Percentiles rank a stretch among this genome's conserved stretches.
Evolutionary conservation across 2,888 invertebrate species (phyloP).

Genomic region (Tinea semifulvella): DNA sequence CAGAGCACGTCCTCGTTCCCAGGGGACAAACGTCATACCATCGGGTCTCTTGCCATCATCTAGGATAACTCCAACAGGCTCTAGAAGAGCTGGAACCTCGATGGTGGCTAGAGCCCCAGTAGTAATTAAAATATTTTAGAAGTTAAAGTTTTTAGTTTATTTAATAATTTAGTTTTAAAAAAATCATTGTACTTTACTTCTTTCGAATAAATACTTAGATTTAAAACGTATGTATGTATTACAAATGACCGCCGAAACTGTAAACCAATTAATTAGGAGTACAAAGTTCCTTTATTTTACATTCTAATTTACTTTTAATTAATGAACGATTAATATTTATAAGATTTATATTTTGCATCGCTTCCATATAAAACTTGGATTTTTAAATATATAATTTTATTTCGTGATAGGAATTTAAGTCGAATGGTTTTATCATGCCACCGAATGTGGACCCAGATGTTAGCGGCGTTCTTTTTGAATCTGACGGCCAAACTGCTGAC

Average conservation of each 20-base stretch:
- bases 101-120: too few relatives aligned
- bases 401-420: not conserved
- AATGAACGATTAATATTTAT: constrained; percentile 2
- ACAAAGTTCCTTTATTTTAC: constrained; percentile 9
- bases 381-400: constrained; percentile 1
- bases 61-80: too few relatives aligned
- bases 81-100: too few relatives aligned
- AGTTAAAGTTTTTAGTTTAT: too few relatives aligned
- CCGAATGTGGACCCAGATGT: constrained; percentile 54
- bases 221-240: not conserved
- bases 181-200: too few relatives aligned
- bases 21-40: too few relatives aligned
- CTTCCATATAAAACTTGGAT: constrained; percentile 2
- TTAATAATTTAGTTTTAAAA: too few relatives aligned
- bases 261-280: constrained; percentile 4
- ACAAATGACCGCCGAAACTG: not conserved
- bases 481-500: constrained; percentile 72
- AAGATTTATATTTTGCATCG: not conserved
- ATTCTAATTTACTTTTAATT: constrained; percentile 11
- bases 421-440: constrained; percentile 44
- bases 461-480: constrained; percentile 71
- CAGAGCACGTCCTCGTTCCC: too few relatives aligned
- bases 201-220: too few relatives aligned
- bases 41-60: too few relatives aligned
- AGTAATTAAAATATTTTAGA: too few relatives aligned